Evolutionary conservation across 2,797 vertebrate species (phyloP).

Genomic region (Antrozous pallidus): DNA sequence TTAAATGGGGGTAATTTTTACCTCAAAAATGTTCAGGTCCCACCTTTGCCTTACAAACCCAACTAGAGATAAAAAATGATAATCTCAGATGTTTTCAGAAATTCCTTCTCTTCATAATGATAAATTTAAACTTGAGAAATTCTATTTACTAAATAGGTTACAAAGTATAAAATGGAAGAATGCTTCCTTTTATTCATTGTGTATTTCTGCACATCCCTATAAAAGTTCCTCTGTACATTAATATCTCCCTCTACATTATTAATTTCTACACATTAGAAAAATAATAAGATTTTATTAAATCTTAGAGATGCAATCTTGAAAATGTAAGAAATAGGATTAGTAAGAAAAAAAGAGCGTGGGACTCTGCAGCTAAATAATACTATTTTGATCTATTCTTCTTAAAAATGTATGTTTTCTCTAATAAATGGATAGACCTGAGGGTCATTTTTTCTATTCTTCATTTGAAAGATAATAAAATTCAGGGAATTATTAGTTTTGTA

Average conservation of each 20-base stretch:
- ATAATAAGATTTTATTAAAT: constrained; percentile 68
- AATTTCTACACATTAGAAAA: constrained; percentile 37
- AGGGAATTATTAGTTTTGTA: constrained; percentile 58
- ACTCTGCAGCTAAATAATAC: constrained; percentile 48
- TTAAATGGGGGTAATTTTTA: neutral
- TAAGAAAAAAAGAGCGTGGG: constrained; percentile 40
- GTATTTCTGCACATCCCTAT: constrained; percentile 49
- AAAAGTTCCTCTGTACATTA: constrained; percentile 55
- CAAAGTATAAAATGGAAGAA: neutral
- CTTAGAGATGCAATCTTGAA: constrained; percentile 73
- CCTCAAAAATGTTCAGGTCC: neutral
- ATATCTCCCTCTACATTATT: constrained; percentile 68
- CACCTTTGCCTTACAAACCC: neutral
- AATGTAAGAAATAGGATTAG: constrained; percentile 61
- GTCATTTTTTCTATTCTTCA: constrained; percentile 48
- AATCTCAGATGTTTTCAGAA: constrained; percentile 4
- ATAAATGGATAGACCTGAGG: constrained; percentile 51
- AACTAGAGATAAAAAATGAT: neutral
- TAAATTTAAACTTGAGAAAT: constrained; percentile 1
- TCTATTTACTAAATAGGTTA: neutral
- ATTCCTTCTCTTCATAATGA: neutral
- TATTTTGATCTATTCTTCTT: constrained; percentile 62
- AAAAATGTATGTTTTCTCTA: constrained; percentile 73
- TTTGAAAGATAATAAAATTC: constrained; percentile 57
- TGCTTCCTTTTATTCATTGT: constrained; percentile 21